Percentiles rank a stretch among this genome's conserved stretches.
Evolutionary conservation across 2,888 invertebrate species (phyloP).

Genomic region (Cenopis cana): DNA sequence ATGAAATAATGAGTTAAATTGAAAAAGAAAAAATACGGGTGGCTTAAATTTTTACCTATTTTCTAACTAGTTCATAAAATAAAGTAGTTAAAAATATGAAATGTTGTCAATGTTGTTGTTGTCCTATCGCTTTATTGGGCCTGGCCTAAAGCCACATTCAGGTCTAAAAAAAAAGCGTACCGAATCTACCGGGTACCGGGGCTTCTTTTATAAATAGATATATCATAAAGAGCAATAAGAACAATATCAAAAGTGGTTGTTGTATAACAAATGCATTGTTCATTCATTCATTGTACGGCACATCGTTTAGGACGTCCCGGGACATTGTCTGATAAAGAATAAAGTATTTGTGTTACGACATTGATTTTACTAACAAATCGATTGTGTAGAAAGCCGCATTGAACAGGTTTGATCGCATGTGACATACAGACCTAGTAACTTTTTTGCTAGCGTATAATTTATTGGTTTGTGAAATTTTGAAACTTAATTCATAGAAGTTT

Average conservation of each 20-base stretch:
- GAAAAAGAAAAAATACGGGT: no score
- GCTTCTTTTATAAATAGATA: no score
- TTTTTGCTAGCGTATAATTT: constrained; percentile 43
- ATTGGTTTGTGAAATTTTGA: constrained; percentile 41
- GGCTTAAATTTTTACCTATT: no score
- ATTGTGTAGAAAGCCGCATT: constrained; percentile 47
- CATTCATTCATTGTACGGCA: constrained; percentile 34
- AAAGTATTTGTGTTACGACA: constrained; percentile 35
- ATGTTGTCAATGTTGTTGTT: no score
- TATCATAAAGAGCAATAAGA: constrained; percentile 1
- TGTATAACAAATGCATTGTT: constrained; percentile 30
- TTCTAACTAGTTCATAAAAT: no score
- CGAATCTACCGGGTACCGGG: no score
- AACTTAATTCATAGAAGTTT: constrained; percentile 24
- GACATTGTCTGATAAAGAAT: constrained; percentile 23
- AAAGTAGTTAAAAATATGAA: no score
- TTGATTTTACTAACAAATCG: constrained; percentile 43
- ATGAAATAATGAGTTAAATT: no score
- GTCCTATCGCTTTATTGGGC: no score
- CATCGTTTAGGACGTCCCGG: constrained; percentile 20
- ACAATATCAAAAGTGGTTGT: constrained; percentile 3
- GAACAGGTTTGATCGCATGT: constrained; percentile 45
- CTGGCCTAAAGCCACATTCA: no score
- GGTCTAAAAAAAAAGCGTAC: no score
- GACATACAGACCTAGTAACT: constrained; percentile 48